Base-by-base conservation (phyloP, 1,140 invertebrate genomes). In the Coboldia fuscipes region DNA sequence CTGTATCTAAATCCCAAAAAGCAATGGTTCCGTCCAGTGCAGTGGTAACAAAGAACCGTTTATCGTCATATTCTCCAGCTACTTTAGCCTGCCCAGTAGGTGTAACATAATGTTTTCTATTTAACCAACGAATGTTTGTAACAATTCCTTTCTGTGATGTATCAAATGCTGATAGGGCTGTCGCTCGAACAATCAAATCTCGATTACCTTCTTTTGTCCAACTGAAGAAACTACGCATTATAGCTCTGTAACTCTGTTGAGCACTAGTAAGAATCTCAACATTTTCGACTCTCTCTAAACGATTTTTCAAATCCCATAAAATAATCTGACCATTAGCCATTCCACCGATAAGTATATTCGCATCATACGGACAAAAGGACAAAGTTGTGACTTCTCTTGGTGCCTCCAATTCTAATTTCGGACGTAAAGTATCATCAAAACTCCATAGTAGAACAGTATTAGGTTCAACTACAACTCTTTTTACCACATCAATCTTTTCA, bases 391-490 rank as follows among this genome's bases (percentile, higher is more conserved):
- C 64, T 57, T 75, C 70, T 23, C 70, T 57, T 0, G 67, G 63
- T 12, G 66, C 61, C 45, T 75, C 66, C 23, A 80, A 58, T 41
- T 72, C 62, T 35, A 81, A 48, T 61, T 75, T 77, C 27, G 73
- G 75, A 35, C 63, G 54, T 2, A 81, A 49, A 42, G 62, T 65
- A 40, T 82, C 73, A 7, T 62, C 57, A 42, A 77, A 70, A 37
- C 71, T 75, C 76, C 76, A 82, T 30, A 79, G 60, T 28, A 79
- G 54, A 7, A 77, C 68, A 8, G 65, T 60, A 53, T 75, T 72
- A 13, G 65, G 50, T 2, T 63, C 56, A 41, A 61, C 56, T 2
- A 58, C 57, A 4, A 61, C 59, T 42, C 60, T 56, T 38, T 63
- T 47, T 17, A 70, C 60, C 40, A 62, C 44, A 48, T 61, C 57